Evolutionary conservation across 53 echinoderm and acorn worm genomes (phyloP), one percentile per base, ranked within the genome.

Genomic region (Temnopleurus reevesii): DNA sequence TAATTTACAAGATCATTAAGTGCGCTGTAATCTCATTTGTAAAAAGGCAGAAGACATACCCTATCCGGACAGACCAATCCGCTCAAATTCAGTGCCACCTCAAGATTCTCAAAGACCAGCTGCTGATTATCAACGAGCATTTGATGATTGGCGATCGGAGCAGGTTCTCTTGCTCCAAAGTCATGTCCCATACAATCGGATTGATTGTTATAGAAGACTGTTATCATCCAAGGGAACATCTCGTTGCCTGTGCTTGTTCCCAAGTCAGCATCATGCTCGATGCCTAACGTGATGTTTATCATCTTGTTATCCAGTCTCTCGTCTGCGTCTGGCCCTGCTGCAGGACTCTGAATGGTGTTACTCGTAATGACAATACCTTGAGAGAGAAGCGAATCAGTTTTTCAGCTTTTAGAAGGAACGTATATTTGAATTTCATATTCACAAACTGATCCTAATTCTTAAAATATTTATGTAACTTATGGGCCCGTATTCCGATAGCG

Each of bases 161-260:
- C 53, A 1, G 26, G 31, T 12, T n/a, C 76, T 9, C 34, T 25
- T 18, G 61, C 33, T 43, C 65, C 77, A 28, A 87, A 92, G 4
- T 43, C 33, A 6, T 86, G 24, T 15, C 94, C 94, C 4, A 10
- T 45, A 27, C 94, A 92, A 44, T 94, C 90, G 10, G 8, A 12
- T 30, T 24, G 19, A 28, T 25, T 43, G 45, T 94, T 94, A 24
- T 87, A 77, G 43, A 76, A 59, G 5, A 88, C 45, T 2, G 77
- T 83, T 13, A 96, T 64, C 9, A 36, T 71, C 94, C 94, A 96
- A 29, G 94, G 94, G 25, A 64, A 61, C 10, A 81, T 59, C n/a
- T 60, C 60, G n/a, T 2, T 6, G 25, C 91, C 94, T 0, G 81
- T 53, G 19, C 90, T 90, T 19, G 92, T 91, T 1, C 94, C 93